phyloP scores from a whole-genome alignment of 2,113 vertebrate species.

The Cariama cristata region DNA sequence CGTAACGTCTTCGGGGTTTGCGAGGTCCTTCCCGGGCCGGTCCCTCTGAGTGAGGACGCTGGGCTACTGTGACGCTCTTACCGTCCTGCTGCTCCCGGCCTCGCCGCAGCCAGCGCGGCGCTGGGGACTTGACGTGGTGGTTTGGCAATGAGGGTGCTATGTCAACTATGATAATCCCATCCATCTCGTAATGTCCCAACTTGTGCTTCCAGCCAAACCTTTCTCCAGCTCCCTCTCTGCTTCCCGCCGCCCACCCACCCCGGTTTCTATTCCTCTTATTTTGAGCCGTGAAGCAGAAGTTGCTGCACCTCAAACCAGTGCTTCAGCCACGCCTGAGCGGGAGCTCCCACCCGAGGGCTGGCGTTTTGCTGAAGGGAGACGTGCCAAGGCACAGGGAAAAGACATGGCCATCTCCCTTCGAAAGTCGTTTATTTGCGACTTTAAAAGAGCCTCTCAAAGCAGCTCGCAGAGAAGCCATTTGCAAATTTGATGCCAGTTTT shows the following conservation, averaged over 20 bases:
- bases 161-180: conserved; percentile 9
- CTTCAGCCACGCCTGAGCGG: background rate
- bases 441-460: background rate
- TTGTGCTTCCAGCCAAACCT: background rate
- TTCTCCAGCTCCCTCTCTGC: background rate
- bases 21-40: background rate
- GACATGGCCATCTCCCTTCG: background rate
- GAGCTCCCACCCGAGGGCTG: rapidly evolving
- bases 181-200: background rate
- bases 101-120: rapidly evolving
- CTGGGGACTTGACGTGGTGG: background rate
- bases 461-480: background rate
- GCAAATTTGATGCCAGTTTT: background rate
- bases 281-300: background rate
- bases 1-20: rapidly evolving
- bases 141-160: conserved; percentile 15
- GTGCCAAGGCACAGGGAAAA: background rate
- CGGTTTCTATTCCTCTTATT: background rate
- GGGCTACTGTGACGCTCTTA: background rate
- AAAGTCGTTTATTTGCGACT: background rate
- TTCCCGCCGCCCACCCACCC: background rate
- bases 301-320: background rate
- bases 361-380: background rate
- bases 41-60: background rate
- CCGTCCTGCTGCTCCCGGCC: background rate